Base-by-base conservation (phyloP, 92 coral and sea anemone genomes). In the Epizoanthus fatuus region DNA sequence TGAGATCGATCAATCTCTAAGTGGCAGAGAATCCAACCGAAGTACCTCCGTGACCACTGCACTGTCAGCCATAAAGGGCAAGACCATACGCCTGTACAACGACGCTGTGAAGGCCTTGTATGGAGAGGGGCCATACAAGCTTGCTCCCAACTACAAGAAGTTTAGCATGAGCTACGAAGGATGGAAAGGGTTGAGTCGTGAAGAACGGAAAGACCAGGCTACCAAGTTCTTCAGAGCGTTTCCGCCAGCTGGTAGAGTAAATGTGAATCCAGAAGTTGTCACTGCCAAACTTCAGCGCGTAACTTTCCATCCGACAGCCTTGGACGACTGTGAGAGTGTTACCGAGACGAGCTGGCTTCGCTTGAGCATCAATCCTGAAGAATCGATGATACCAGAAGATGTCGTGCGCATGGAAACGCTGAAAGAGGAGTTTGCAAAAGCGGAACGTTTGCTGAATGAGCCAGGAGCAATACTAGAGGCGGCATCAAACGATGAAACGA, bases 91-190 rank as follows among this genome's bases (percentile, higher is more conserved):
- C 51, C 79, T 81, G 35, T 87, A 40, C 52, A 67, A 70, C 63
- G 87, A 88, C 74, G 49, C 58, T 57, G 84, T 83, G 7, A 88
- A 88, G 58, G 88, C 88, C 4, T 2, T 88, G 22, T 88, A 88
- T 56, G 88, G 81, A n/a, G 88, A 88, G 58, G 88, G 92, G 51
- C 89, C 89, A 13, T 83, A 83, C 55, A 19, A 35, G 63, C 9
- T 86, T 15, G 49, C 89, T 29, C 63, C 83, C 17, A 19, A 53
- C 7, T 84, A 68, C 72, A 13, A 51, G 3, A 19, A 37, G 74
- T 62, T 81, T 53, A 17, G 56, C 12, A 69, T 47, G 57, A 39
- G 72, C 19, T 87, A 81, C 59, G 87, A 54, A 8, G 91, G 81
- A n/a, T 87, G 91, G 87, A 81, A 81, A 59, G 80, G 70, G 44